phyloP scores from a whole-genome alignment of 2,888 invertebrate genomes.

The Cinara cedri region DNA sequence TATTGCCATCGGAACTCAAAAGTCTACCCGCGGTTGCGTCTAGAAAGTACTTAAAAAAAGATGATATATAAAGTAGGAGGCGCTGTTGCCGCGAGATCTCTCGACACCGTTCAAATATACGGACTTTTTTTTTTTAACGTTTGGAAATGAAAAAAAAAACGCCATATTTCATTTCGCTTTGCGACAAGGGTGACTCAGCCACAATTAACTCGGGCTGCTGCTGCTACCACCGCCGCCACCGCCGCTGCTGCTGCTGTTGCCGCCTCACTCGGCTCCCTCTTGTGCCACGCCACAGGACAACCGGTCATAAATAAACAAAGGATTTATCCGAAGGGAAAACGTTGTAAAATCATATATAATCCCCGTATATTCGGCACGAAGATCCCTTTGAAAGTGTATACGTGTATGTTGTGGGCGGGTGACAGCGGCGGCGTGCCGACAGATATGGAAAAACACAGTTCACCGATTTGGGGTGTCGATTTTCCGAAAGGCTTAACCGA shows the following conservation, averaged over 20 bases:
- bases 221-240: background rate
- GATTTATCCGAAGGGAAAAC: conserved; percentile 53
- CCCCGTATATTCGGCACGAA: conserved; percentile 4
- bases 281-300: conserved; percentile 24
- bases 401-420: conserved; percentile 11
- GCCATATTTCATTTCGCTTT: conserved; percentile 51
- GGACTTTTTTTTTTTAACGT: conserved; percentile 37
- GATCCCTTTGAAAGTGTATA: background rate
- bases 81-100: too few species aligned
- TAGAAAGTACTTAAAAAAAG: conserved; percentile 42
- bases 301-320: conserved; percentile 55
- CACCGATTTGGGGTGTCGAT: conserved; percentile 31
- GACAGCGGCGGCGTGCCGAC: conserved; percentile 19
- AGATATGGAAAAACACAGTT: conserved; percentile 42
- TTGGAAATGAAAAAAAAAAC: conserved; percentile 5
- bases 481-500: conserved; percentile 45
- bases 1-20: conserved; percentile 45
- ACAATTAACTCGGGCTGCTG: conserved; percentile 51
- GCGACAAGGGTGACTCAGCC: conserved; percentile 51
- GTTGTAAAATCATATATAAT: conserved; percentile 48
- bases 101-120: conserved; percentile 32
- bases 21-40: conserved; percentile 51
- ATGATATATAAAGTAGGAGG: conserved; percentile 45
- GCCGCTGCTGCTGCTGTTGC: background rate
- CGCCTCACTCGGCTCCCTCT: background rate